These are phyloP conservation scores for Scaptodrosophila lebanonensis DNA, from an alignment of 1,140 invertebrate genomes.

Conservation along the genomic window DNA sequence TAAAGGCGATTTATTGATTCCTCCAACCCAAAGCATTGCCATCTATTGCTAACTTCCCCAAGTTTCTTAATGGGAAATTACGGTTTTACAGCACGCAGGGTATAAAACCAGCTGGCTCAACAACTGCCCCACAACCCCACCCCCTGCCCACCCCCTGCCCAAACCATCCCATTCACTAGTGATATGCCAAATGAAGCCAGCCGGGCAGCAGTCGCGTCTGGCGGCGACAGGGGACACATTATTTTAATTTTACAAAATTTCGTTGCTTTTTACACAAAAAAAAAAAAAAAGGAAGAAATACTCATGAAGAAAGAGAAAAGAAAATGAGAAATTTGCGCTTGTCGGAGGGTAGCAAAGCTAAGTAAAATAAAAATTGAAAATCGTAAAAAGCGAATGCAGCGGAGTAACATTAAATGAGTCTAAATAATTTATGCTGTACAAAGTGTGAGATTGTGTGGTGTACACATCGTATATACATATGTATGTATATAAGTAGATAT, in stretches of 20 bases:
- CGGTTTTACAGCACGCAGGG: background rate
- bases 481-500: background rate
- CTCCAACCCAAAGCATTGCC: too few relatives aligned
- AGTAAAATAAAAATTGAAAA: constrained; percentile 66
- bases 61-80: constrained; percentile 28
- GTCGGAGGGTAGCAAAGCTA: constrained; percentile 49
- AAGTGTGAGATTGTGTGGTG: constrained; percentile 23
- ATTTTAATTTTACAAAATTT: constrained; percentile 66
- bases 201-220: constrained; percentile 44
- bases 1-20: too few relatives aligned
- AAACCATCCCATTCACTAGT: too few relatives aligned
- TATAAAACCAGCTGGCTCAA: constrained; percentile 23
- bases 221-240: constrained; percentile 73
- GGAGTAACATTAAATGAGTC: constrained; percentile 63
- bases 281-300: too few relatives aligned
- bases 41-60: too few relatives aligned
- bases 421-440: constrained; percentile 61
- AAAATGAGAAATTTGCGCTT: constrained; percentile 14
- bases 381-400: constrained; percentile 54
- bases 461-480: too few relatives aligned
- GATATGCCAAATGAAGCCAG: too few relatives aligned
- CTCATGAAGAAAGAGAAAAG: constrained; percentile 37
- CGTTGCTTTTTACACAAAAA: constrained; percentile 45
- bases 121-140: background rate
- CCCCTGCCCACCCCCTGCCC: too few relatives aligned